A percentile compares a stretch with the other conserved stretches of the same genome.
Conservation (phyloP, 1,140 invertebrate genomes). For the Philaenus spumarius region DNA sequence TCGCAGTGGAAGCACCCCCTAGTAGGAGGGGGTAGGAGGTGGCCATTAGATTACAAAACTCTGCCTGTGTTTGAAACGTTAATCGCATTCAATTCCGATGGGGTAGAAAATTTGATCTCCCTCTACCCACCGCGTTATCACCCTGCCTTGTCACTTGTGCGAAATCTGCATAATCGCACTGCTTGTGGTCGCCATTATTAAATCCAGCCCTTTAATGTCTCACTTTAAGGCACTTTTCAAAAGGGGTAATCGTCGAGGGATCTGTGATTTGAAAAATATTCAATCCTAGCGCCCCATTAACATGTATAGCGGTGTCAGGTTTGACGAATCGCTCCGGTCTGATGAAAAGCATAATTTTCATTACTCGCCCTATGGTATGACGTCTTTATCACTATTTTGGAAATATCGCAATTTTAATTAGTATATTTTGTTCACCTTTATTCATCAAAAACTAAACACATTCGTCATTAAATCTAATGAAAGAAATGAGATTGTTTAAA, state of each 20-base stretch:
- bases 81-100: constrained; percentile 35
- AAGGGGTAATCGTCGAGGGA: constrained; percentile 5
- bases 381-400: too few species aligned
- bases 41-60: constrained; percentile 25
- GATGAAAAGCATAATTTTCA: too few species aligned
- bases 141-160: constrained; percentile 4
- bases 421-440: too few species aligned
- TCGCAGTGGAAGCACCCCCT: too few species aligned
- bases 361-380: too few species aligned
- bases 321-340: too few species aligned
- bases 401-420: too few species aligned
- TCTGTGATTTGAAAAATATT: neutral
- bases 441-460: too few species aligned
- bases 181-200: constrained; percentile 16
- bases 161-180: constrained; percentile 19
- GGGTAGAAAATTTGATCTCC: constrained; percentile 32
- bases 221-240: constrained; percentile 3
- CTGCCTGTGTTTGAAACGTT: constrained; percentile 21
- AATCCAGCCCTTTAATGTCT: constrained; percentile 13
- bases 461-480: too few species aligned
- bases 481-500: too few species aligned
- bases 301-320: too few species aligned
- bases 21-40: neutral
- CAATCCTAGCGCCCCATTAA: too few species aligned
- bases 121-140: neutral